Evolutionary conservation across 2,797 vertebrate species (phyloP).

Genomic region (Fringilla coelebs): DNA sequence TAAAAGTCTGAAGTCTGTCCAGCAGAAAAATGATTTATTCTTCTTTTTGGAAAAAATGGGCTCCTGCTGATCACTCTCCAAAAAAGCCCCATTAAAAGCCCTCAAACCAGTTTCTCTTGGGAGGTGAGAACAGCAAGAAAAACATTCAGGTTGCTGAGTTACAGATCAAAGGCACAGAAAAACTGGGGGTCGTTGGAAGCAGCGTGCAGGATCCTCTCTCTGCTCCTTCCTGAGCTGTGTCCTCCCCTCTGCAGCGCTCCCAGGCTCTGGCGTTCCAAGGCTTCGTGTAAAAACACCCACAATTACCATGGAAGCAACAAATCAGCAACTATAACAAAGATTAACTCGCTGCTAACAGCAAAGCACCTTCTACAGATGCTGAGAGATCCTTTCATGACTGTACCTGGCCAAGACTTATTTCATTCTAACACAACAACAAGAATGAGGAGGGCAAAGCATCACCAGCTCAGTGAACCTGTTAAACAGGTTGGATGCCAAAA

Average conservation of each 20-base stretch:
- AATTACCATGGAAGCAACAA: background rate
- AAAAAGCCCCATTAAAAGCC: background rate
- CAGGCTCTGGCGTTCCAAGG: rapidly evolving
- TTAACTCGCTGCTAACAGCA: background rate
- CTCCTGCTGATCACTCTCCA: background rate
- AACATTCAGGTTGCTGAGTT: background rate
- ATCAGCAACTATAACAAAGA: background rate
- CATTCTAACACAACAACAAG: too few relatives aligned
- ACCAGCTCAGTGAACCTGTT: background rate
- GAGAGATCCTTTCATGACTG: background rate
- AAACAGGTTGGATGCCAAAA: background rate
- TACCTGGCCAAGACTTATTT: background rate
- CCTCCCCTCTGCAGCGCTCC: background rate
- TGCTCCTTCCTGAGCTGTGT: background rate
- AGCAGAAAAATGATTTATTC: background rate
- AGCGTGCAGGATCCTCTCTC: background rate
- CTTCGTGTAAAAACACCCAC: background rate
- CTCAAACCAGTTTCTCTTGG: background rate
- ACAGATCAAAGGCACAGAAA: background rate
- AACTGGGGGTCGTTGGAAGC: background rate
- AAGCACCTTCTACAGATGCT: background rate
- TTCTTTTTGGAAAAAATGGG: rapidly evolving
- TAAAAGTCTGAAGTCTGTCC: background rate
- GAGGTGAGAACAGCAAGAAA: background rate
- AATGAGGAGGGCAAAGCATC: background rate